Percentiles rank a stretch among this genome's conserved stretches.
Evolutionary conservation across 2,888 invertebrate species (phyloP).

Genomic region (Chalcosyrphus nemorum): DNA sequence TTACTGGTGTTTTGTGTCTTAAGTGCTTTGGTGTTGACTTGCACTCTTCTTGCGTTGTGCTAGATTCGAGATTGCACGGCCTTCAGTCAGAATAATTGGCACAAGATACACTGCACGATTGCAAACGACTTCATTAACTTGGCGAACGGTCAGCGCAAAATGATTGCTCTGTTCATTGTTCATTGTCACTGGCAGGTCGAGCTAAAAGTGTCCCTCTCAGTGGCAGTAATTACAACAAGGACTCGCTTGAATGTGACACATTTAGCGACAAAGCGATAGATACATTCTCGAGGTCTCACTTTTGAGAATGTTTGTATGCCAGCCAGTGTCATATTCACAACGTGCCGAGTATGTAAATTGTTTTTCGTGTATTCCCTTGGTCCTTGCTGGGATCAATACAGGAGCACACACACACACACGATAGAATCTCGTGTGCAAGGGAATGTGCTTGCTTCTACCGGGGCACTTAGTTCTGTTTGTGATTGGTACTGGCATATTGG

Average conservation of each 20-base stretch:
- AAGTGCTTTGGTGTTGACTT: constrained; percentile 11
- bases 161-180: constrained; percentile 16
- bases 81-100: constrained; percentile 35
- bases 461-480: constrained; percentile 47
- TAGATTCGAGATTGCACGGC: constrained; percentile 26
- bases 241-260: not conserved
- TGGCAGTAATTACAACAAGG: constrained; percentile 23
- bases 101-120: constrained; percentile 47
- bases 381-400: constrained; percentile 57
- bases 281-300: constrained; percentile 47
- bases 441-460: not conserved
- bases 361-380: constrained; percentile 50
- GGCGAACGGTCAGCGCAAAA: constrained; percentile 45
- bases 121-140: constrained; percentile 63
- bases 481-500: constrained; percentile 66
- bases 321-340: constrained; percentile 19
- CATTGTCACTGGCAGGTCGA: not conserved
- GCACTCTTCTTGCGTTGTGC: constrained; percentile 18
- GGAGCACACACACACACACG: not conserved
- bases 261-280: constrained; percentile 21
- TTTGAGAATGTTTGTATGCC: constrained; percentile 24
- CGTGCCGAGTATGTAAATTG: constrained; percentile 64
- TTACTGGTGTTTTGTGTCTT: not conserved
- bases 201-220: constrained; percentile 28
- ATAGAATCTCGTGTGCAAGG: constrained; percentile 19